phyloP scores from a whole-genome alignment of 37 sponge, comb jelly and placozoan species.

The Mnemiopsis leidyi region DNA sequence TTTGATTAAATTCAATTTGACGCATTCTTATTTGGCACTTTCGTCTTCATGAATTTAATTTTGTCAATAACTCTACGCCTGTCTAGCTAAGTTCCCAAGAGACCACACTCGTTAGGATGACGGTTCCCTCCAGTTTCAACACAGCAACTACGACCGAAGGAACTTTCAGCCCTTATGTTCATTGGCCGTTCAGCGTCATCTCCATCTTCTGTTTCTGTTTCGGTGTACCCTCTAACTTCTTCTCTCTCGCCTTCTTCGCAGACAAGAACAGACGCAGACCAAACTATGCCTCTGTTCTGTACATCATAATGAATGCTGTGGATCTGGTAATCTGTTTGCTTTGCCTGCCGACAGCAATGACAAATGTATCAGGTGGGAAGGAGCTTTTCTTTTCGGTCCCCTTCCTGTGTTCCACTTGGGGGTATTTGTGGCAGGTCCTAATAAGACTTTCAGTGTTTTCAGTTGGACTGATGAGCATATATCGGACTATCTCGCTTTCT shows the following conservation, averaged over 20 bases:
- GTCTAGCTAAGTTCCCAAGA: too few species aligned
- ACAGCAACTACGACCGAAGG: not conserved
- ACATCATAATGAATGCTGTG: not conserved
- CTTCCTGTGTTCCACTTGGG: constrained; percentile 1
- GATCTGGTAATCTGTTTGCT: constrained; percentile 7
- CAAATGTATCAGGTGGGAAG: not conserved
- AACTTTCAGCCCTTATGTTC: not conserved
- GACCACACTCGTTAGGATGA: too few species aligned
- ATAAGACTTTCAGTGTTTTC: not conserved
- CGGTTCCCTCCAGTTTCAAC: too few species aligned
- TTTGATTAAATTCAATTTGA: too few species aligned
- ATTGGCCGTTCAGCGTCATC: not conserved
- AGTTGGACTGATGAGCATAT: constrained; percentile 23
- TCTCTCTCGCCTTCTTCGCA: not conserved
- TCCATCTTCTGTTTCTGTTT: not conserved
- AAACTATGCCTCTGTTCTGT: not conserved
- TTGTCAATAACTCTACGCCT: too few species aligned
- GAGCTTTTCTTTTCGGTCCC: not conserved
- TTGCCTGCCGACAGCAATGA: not conserved
- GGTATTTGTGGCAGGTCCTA: not conserved
- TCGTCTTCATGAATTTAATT: too few species aligned
- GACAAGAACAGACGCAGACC: not conserved
- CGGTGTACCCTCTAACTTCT: constrained; percentile 24
- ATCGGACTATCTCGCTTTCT: not conserved
- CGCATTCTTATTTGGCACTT: too few species aligned